phyloP scores from a whole-genome alignment of 2,113 vertebrate genomes.

The Coregonus clupeaformis region DNA sequence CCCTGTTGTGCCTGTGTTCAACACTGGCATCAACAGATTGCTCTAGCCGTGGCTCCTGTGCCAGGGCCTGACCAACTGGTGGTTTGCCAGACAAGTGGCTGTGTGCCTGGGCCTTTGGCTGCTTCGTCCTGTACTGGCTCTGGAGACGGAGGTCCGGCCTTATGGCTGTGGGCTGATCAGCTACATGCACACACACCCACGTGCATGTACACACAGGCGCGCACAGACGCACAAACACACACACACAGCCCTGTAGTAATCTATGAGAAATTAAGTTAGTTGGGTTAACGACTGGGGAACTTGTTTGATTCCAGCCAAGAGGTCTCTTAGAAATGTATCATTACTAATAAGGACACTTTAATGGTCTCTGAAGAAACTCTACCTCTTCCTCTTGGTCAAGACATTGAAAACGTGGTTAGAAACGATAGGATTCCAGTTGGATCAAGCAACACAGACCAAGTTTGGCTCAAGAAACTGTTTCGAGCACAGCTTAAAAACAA shows the following conservation, averaged over 20 bases:
- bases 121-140: not conserved
- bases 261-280: slow-evolving; percentile 58
- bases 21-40: slow-evolving; percentile 22
- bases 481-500: not conserved
- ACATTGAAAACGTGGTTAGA: slow-evolving; percentile 9
- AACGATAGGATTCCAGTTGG: slow-evolving; percentile 21
- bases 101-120: slow-evolving; percentile 2
- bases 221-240: not conserved
- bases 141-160: slow-evolving; percentile 23
- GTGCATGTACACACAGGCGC: not conserved
- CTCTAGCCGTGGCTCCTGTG: slow-evolving; percentile 11
- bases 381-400: slow-evolving; percentile 47
- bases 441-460: not conserved
- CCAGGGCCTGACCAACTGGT: slow-evolving; percentile 10
- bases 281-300: slow-evolving; percentile 49
- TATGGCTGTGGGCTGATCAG: slow-evolving; percentile 20
- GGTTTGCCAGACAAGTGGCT: slow-evolving; percentile 1
- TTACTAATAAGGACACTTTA: slow-evolving; percentile 55
- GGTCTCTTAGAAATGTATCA: slow-evolving; percentile 66
- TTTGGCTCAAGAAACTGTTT: not conserved
- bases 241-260: slow-evolving; percentile 13
- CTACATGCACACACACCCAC: not conserved
- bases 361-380: slow-evolving; percentile 45
- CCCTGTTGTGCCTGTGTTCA: slow-evolving; percentile 6
- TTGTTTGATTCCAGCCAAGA: slow-evolving; percentile 45